Base-by-base conservation (phyloP, 2,113 vertebrate genomes). In the Chloroceryle aenea region DNA sequence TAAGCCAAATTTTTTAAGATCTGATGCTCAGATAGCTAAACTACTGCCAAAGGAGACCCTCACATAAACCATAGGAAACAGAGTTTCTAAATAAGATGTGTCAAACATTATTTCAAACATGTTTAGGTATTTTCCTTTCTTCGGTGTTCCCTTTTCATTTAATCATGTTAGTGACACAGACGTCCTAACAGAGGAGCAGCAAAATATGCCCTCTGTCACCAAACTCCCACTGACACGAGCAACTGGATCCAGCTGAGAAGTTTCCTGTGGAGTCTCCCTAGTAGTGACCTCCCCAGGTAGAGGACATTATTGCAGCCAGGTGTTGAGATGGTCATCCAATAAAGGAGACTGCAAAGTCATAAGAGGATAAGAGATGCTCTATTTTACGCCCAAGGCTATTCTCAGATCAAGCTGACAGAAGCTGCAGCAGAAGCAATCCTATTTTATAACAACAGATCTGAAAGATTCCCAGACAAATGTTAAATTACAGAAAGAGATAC, bases 341-440 rank as follows among this genome's bases (percentile, higher is more conserved):
- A 95, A 90, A 86, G 81, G 18, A 89, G 50, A n/a, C 66, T 36
- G 53, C 42, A 40, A 55, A 62, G 59, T 6, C 53, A 6, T 80
- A 86, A 84, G 83, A 95, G 91, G 86, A 61, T 78, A 95, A 89
- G 42, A 77, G 64, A 84, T 71, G 72, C 63, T 93, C 85, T 84
- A 21, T 75, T 95, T 92, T 81, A 69, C 83, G 47, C 79, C 34
- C 23, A 4, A 3, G 19, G 83, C 89, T 93, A 67, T 95, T 97
- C 89, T 93, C 86, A 95, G 80, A 93, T 63, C 76, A 90, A 90
- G 90, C 74, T 61, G 61, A 75, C 40, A 80, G 71, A 58, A 85
- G 64, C 77, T 79, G 73, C 91, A 77, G 83, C 83, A 80, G 68
- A 59, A 95, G 56, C 90, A 95, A 89, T 90, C 88, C 89, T 89